These are phyloP conservation scores for Hydraecia micacea DNA, from an alignment of 2,888 invertebrate species.

Conservation along the genomic window DNA sequence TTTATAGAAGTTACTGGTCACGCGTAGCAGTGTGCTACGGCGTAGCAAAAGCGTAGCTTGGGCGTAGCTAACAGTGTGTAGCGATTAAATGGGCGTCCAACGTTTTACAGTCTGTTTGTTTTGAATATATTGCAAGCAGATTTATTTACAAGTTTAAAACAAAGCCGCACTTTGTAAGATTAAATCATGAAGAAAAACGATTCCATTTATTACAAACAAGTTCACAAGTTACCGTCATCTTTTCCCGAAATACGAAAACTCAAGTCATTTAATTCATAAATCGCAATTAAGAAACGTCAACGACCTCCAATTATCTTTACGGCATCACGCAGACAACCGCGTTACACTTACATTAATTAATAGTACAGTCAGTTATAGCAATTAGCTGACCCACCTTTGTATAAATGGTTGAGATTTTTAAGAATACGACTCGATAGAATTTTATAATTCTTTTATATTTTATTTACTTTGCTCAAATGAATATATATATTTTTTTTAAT, in stretches of 20 bases:
- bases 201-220: neutral
- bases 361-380: conserved; percentile 3
- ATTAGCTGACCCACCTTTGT: no score
- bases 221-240: conserved; percentile 16
- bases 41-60: conserved; percentile 33
- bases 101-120: neutral
- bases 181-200: neutral
- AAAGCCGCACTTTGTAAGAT: neutral
- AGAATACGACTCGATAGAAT: no score
- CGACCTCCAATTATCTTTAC: conserved; percentile 59
- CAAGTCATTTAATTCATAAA: conserved; percentile 59
- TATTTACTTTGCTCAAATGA: no score
- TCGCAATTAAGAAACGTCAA: conserved; percentile 60
- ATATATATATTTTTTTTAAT: no score
- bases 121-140: neutral
- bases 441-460: no score
- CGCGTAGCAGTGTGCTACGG: conserved; percentile 24
- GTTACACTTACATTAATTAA: conserved; percentile 64
- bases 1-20: neutral
- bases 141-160: neutral
- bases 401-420: no score
- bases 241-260: conserved; percentile 19
- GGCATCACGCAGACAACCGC: conserved; percentile 53
- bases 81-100: neutral
- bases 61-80: conserved; percentile 11